phyloP scores from a whole-genome alignment of 2,797 vertebrate genomes.

The Anguilla megastoma region DNA sequence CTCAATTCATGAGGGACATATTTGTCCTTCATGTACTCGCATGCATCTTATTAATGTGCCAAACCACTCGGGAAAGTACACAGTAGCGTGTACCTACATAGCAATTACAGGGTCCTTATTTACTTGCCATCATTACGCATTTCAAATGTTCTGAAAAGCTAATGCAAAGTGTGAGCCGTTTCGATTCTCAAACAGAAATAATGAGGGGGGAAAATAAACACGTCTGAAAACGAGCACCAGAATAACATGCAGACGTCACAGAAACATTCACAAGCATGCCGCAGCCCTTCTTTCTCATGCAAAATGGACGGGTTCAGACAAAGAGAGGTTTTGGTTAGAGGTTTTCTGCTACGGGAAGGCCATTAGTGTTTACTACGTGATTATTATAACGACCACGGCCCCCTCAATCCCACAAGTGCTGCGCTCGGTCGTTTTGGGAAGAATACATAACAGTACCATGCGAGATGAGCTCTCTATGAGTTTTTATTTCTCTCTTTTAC shows the following conservation, averaged over 20 bases:
- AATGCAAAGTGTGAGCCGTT: neutral
- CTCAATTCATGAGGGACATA: neutral
- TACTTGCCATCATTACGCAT: neutral
- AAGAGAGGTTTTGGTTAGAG: neutral
- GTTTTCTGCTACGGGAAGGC: conserved; percentile 4
- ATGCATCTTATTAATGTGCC: neutral
- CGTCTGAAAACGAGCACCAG: neutral
- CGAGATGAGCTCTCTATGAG: neutral
- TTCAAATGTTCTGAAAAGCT: neutral
- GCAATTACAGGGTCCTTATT: neutral
- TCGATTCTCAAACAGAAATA: neutral
- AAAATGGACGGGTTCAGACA: neutral
- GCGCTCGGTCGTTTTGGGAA: neutral
- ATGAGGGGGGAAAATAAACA: neutral
- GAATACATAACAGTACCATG: neutral
- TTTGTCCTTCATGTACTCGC: neutral
- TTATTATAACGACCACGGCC: neutral
- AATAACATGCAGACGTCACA: neutral
- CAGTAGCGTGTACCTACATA: neutral
- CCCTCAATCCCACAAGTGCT: neutral
- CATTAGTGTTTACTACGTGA: conserved; percentile 28
- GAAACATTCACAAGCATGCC: neutral
- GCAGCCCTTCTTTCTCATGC: neutral
- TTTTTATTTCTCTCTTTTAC: neutral
- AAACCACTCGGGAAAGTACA: neutral